phyloP scores from a whole-genome alignment of 2,113 vertebrate genomes.

The Anguilla japonica region DNA sequence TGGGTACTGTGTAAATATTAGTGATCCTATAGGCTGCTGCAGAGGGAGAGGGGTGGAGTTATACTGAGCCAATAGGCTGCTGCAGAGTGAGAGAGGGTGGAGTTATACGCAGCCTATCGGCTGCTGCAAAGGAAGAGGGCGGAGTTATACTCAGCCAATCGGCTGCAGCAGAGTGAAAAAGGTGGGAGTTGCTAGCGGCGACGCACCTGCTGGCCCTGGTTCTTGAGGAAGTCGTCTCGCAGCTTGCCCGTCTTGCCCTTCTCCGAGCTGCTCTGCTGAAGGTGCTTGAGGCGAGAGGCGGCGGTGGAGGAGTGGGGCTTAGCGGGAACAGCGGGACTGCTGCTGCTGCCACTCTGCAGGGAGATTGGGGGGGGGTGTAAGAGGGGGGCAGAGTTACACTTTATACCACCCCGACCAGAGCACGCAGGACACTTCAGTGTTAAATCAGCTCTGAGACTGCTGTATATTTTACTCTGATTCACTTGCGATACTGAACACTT shows the following conservation, averaged over 20 bases:
- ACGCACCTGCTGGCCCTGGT: conserved; percentile 68
- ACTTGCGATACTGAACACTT: no score
- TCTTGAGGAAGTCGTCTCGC: conserved; percentile 85
- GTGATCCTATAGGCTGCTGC: no score
- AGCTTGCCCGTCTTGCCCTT: conserved; percentile 84
- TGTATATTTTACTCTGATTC: no score
- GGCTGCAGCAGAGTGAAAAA: background rate
- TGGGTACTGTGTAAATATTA: background rate
- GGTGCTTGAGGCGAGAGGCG: conserved; percentile 83
- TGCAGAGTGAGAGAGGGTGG: no score
- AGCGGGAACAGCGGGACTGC: conserved; percentile 73
- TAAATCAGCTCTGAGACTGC: no score
- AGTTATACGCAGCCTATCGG: no score
- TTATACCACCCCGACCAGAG: background rate
- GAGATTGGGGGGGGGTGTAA: conserved; percentile 3
- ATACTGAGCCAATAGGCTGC: no score
- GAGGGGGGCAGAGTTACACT: background rate
- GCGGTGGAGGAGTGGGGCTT: conserved; percentile 81
- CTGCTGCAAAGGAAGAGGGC: background rate
- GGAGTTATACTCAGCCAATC: no score
- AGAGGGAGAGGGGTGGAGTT: no score
- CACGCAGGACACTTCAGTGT: no score
- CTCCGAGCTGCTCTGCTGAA: conserved; percentile 85
- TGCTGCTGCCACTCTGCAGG: conserved; percentile 63
- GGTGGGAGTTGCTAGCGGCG: background rate